phyloP scores from a whole-genome alignment of 2,113 vertebrate species.

The Coreoperca whiteheadi region DNA sequence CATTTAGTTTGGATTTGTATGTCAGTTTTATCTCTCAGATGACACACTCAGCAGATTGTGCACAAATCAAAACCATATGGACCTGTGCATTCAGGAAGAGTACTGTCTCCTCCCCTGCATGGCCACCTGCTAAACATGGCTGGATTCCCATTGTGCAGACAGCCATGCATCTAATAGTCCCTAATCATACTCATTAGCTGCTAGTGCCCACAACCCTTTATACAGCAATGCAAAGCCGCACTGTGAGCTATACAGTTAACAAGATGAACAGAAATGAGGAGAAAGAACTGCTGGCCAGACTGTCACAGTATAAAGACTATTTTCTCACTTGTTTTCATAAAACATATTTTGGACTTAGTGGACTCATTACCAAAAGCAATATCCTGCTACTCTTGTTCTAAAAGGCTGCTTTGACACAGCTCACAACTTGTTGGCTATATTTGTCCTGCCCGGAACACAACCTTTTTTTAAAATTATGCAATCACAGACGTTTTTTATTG shows the following conservation, averaged over 20 bases:
- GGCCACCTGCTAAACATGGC: conserved; percentile 85
- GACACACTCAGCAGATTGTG: conserved; percentile 72
- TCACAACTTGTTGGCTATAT: conserved; percentile 34
- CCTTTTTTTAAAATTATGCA: conserved; percentile 19
- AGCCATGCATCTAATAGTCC: conserved; percentile 72
- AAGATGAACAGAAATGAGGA: conserved; percentile 24
- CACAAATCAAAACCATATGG: conserved; percentile 78
- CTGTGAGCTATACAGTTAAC: conserved; percentile 13
- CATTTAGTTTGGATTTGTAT: conserved; percentile 39
- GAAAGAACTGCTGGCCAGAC: conserved; percentile 19
- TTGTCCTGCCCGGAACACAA: conserved; percentile 13
- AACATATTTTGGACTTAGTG: conserved; percentile 27
- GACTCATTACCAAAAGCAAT: conserved; percentile 35
- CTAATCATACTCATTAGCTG: conserved; percentile 80
- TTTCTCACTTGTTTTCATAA: conserved; percentile 21
- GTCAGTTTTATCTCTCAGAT: conserved; percentile 41
- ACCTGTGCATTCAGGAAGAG: conserved; percentile 77
- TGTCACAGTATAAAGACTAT: conserved; percentile 12
- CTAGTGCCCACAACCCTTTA: conserved; percentile 47
- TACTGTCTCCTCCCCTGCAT: conserved; percentile 61
- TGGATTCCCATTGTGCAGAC: conserved; percentile 75
- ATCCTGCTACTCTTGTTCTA: conserved; percentile 25
- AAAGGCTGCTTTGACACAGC: conserved; percentile 27
- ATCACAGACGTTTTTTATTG: conserved; percentile 16
- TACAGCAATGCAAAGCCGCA: conserved; percentile 26